Percentiles rank a stretch among this genome's conserved stretches.
Conservation (phyloP, 2,888 invertebrate genomes). For the Dryadula phaetusa region DNA sequence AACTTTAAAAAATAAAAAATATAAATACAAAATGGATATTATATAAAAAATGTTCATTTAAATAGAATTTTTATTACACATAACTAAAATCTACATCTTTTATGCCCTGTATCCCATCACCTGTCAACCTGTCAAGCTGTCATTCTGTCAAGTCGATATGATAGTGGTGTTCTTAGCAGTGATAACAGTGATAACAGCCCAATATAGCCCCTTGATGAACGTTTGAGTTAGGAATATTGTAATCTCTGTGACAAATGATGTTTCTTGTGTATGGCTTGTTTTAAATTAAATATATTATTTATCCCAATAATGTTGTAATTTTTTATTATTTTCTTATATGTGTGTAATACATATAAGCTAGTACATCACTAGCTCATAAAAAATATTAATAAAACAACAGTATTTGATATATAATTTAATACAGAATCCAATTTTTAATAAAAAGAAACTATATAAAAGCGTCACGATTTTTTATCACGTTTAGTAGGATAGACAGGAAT, state of each 20-base stretch:
- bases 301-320: neutral
- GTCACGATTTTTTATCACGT: too few relatives aligned
- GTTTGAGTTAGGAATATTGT: conserved; percentile 19
- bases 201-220: conserved; percentile 32
- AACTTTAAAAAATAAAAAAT: neutral
- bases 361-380: too few relatives aligned
- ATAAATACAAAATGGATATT: neutral
- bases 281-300: conserved; percentile 2
- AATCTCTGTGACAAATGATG: conserved; percentile 21
- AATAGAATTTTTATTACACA: neutral
- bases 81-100: neutral
- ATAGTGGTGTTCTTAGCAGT: conserved; percentile 48
- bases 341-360: too few relatives aligned
- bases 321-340: too few relatives aligned
- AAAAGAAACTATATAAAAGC: too few relatives aligned
- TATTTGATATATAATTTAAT: too few relatives aligned
- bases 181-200: conserved; percentile 48
- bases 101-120: conserved; percentile 45
- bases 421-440: too few relatives aligned
- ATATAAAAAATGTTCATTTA: neutral
- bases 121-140: conserved; percentile 71
- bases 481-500: too few relatives aligned
- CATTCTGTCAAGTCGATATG: conserved; percentile 67
- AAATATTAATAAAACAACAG: too few relatives aligned
- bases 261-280: conserved; percentile 11